Evolutionary conservation across 2,888 invertebrate genomes (phyloP).

Genomic region (Yponomeuta plumbellus): DNA sequence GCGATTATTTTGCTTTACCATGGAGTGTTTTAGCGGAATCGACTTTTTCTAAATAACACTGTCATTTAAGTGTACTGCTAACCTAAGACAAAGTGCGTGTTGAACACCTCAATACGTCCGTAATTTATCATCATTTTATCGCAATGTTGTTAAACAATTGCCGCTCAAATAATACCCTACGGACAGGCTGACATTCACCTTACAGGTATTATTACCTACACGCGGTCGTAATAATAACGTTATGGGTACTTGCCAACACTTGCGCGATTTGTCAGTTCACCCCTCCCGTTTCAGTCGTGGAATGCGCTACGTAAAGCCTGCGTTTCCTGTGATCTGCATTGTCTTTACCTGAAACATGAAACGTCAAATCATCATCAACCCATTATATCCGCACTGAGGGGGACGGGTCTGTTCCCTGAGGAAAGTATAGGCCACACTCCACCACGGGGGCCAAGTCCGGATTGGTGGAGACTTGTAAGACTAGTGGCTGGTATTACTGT

Average conservation of each 20-base stretch:
- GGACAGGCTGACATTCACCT: conserved; percentile 2
- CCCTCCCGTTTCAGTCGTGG: neutral
- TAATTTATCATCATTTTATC: conserved; percentile 13
- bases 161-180: conserved; percentile 3
- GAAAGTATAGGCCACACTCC: no score
- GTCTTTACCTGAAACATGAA: neutral
- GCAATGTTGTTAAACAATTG: conserved; percentile 11
- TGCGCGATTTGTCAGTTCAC: neutral
- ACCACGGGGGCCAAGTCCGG: no score
- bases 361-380: no score
- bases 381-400: no score
- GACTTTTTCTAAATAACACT: conserved; percentile 1
- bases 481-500: no score
- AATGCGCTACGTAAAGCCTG: neutral
- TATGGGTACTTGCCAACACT: neutral
- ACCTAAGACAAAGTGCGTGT: conserved; percentile 9
- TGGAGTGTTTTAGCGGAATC: neutral
- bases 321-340: no score
- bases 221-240: neutral
- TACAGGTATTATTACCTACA: neutral
- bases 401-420: no score
- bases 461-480: no score
- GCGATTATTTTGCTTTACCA: no score
- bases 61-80: neutral
- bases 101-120: conserved; percentile 6